phyloP scores from a whole-genome alignment of 2,888 invertebrate species.

The Dasypogon diadema region DNA sequence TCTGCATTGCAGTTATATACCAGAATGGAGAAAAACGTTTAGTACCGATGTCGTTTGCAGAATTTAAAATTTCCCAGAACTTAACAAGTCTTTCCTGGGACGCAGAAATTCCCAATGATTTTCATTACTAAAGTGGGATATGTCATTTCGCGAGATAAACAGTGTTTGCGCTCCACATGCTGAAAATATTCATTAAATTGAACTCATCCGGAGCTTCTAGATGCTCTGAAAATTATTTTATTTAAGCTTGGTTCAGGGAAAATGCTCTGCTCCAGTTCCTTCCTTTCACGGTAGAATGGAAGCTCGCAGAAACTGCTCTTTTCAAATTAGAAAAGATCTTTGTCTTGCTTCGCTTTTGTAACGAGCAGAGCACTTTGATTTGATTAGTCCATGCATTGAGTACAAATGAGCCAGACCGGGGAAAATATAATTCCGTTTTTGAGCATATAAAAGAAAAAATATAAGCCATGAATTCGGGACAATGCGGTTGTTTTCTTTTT shows the following conservation, averaged over 20 bases:
- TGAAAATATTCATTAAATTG: constrained; percentile 38
- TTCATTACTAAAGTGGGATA: constrained; percentile 13
- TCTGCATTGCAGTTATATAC: too few species aligned
- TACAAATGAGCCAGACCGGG: background rate
- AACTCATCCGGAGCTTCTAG: constrained; percentile 22
- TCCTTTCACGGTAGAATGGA: background rate
- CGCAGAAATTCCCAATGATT: constrained; percentile 10
- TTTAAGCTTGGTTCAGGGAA: background rate
- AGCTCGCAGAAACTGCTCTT: background rate
- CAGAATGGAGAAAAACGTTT: too few species aligned
- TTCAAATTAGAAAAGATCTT: background rate
- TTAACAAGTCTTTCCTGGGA: too few species aligned
- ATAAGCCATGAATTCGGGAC: background rate
- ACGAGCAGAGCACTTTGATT: background rate
- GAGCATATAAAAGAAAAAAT: background rate
- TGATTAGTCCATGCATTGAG: background rate
- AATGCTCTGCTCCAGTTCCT: background rate
- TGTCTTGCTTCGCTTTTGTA: background rate
- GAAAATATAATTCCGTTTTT: background rate
- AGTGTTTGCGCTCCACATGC: background rate
- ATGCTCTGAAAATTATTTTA: background rate
- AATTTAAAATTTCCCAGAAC: too few species aligned
- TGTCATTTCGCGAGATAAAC: background rate
- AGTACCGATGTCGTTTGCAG: too few species aligned
- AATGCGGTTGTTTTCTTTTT: background rate